Evolutionary conservation across 2,113 vertebrate genomes (phyloP).

Genomic region (Bothrops jararaca): DNA sequence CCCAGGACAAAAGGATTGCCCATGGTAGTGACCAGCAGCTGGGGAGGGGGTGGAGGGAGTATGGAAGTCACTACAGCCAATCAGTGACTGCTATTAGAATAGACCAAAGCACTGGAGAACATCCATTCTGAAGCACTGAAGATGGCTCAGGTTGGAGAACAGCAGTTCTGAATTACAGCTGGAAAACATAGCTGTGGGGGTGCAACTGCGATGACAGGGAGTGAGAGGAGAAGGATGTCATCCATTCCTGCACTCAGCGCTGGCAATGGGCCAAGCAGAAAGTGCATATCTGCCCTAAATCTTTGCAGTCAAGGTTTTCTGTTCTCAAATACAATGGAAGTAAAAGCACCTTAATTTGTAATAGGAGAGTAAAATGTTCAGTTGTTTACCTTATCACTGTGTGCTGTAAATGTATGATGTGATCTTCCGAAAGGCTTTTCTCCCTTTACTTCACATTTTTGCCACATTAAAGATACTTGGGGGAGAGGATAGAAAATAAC

Average conservation of each 20-base stretch:
- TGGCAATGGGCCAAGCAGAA: neutral
- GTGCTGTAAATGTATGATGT: slow-evolving; percentile 64
- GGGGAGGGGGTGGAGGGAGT: neutral
- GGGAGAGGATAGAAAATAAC: neutral
- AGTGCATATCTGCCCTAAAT: neutral
- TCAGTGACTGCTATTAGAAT: neutral
- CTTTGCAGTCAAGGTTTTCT: neutral
- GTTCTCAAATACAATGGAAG: neutral
- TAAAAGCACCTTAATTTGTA: slow-evolving; percentile 3
- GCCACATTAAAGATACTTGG: slow-evolving; percentile 65
- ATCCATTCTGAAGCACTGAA: neutral
- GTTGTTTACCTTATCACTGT: slow-evolving; percentile 66
- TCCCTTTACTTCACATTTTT: slow-evolving; percentile 71
- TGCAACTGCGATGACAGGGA: neutral
- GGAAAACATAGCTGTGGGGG: neutral
- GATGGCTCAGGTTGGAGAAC: neutral
- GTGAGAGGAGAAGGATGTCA: neutral
- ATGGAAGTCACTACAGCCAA: neutral
- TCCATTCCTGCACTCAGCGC: neutral
- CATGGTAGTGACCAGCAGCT: neutral
- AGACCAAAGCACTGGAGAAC: neutral
- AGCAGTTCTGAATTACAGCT: neutral
- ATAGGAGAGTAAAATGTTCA: neutral
- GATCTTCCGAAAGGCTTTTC: slow-evolving; percentile 63
- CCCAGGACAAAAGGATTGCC: neutral